Percentiles rank a stretch among this genome's conserved stretches.
Evolutionary conservation across 2,797 vertebrate genomes (phyloP).

Genomic region (Phataginus tricuspis): DNA sequence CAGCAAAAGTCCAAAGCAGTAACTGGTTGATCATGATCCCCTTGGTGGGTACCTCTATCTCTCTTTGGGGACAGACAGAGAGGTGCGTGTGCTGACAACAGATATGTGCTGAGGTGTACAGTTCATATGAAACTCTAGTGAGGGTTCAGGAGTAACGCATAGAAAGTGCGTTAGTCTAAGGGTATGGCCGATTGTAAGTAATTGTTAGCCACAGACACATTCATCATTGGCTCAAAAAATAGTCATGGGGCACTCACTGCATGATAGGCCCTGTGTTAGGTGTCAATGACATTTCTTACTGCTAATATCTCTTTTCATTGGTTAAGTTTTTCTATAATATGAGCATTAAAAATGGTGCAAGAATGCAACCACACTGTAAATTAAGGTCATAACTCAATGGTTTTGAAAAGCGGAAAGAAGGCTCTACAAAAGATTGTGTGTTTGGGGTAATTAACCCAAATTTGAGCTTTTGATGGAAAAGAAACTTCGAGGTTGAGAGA

Average conservation of each 20-base stretch:
- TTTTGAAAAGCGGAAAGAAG: conserved; percentile 29
- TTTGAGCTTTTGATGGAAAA: conserved; percentile 10
- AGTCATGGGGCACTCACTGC: not conserved
- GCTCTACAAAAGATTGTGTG: not conserved
- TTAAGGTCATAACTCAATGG: not conserved
- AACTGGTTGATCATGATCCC: not conserved
- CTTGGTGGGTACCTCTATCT: not conserved
- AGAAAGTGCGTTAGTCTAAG: not conserved
- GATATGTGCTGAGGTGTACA: not conserved
- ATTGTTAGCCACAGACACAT: not conserved
- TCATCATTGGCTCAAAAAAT: not conserved
- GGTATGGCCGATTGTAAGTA: not conserved
- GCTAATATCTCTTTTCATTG: not conserved
- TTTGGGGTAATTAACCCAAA: conserved; percentile 52
- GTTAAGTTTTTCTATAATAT: not conserved
- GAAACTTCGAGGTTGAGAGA: conserved; percentile 34
- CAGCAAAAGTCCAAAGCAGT: conserved; percentile 24
- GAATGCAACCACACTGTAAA: conserved; percentile 5
- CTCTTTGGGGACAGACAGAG: not conserved
- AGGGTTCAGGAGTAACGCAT: not conserved
- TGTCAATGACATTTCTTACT: not conserved
- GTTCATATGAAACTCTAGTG: not conserved
- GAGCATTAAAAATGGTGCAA: not conserved
- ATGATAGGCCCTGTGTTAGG: not conserved
- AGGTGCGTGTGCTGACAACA: not conserved